These are phyloP conservation scores for Dryocosmus kuriphilus DNA, from an alignment of 2,888 invertebrate genomes.

Conservation along the genomic window DNA sequence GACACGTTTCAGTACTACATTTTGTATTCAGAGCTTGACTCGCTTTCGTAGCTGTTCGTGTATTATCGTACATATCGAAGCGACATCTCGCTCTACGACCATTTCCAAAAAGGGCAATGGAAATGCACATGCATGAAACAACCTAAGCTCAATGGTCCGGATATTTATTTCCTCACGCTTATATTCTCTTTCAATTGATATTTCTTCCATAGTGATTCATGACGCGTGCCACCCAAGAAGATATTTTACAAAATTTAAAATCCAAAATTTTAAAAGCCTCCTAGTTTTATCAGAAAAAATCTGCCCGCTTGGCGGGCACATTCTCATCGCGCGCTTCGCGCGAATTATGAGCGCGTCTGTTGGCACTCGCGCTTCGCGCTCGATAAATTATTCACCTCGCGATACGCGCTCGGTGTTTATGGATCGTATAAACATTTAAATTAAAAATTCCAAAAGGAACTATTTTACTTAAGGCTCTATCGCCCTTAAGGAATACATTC, in stretches of 20 bases:
- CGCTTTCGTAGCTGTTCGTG: constrained; percentile 58
- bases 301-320: too few relatives aligned
- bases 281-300: too few relatives aligned
- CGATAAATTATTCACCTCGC: too few relatives aligned
- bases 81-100: constrained; percentile 60
- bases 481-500: too few relatives aligned
- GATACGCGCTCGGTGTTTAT: too few relatives aligned
- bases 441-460: too few relatives aligned
- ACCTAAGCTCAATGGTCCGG: constrained; percentile 38
- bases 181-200: constrained; percentile 29
- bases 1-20: constrained; percentile 64
- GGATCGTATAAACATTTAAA: too few relatives aligned
- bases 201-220: constrained; percentile 1
- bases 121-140: constrained; percentile 37
- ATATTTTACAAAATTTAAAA: not conserved
- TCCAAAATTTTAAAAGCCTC: not conserved
- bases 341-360: too few relatives aligned
- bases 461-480: too few relatives aligned
- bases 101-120: constrained; percentile 34
- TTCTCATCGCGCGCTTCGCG: too few relatives aligned
- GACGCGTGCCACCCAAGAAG: not conserved
- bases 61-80: constrained; percentile 58
- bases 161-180: constrained; percentile 23
- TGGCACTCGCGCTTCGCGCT: too few relatives aligned
- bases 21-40: constrained; percentile 63